Conservation (phyloP, 2,797 vertebrate species). For the Tenualosa thibaudeaui region DNA sequence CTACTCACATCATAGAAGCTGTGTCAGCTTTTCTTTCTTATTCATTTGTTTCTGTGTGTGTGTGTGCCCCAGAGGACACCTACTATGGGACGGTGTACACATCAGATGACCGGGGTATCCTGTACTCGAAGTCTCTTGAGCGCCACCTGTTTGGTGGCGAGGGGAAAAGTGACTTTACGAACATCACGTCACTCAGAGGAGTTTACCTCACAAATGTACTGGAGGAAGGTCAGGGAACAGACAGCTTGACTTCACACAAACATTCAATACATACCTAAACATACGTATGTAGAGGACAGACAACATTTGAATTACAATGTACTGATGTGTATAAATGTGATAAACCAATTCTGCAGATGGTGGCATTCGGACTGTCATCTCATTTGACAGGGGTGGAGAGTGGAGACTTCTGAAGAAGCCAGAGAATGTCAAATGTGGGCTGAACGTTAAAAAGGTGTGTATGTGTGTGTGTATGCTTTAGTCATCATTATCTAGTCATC, state of each 20-base stretch:
- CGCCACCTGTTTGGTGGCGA: constrained; percentile 78
- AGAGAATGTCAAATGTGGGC: constrained; percentile 71
- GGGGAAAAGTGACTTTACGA: constrained; percentile 79
- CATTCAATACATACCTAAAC: too few species aligned
- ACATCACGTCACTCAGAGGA: constrained; percentile 78
- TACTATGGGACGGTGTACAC: constrained; percentile 82
- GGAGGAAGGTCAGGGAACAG: constrained; percentile 62
- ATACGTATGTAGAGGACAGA: too few species aligned
- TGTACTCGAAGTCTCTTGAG: constrained; percentile 80
- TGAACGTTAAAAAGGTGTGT: constrained; percentile 58
- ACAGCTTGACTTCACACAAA: neutral
- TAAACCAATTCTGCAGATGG: constrained; percentile 63
- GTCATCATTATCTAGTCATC: too few species aligned
- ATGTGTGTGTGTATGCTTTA: neutral
- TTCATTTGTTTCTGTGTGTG: neutral
- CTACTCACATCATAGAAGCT: constrained; percentile 16
- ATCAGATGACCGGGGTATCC: constrained; percentile 78
- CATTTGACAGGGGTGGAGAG: constrained; percentile 74
- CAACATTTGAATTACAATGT: too few species aligned
- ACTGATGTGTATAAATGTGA: too few species aligned
- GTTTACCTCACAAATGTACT: constrained; percentile 80
- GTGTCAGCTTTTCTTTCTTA: constrained; percentile 32
- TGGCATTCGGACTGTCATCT: constrained; percentile 75
- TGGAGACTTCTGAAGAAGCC: constrained; percentile 76
- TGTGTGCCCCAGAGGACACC: constrained; percentile 62